Base-by-base conservation (phyloP, 1,140 invertebrate genomes). In the silkworm (Bombyx mori) region DNA sequence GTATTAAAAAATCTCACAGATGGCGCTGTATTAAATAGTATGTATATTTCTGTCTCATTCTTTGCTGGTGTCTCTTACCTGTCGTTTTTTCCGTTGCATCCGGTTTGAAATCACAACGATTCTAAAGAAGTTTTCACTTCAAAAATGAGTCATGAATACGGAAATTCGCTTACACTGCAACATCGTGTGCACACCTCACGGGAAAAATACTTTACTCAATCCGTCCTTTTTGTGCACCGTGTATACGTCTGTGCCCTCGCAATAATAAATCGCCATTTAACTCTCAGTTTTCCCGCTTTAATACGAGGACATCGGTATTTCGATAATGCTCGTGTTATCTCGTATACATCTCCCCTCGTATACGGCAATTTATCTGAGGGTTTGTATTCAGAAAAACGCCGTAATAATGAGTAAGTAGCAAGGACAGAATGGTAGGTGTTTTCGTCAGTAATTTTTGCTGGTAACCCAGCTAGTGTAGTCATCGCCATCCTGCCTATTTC, bases 281-380 rank as follows among this genome's bases (percentile, higher is more conserved):
- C 68, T 73, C 73, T 73, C 70, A 71, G 68, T 71, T 65, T 63
- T 71, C 61, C 68, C 69, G 72, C 52, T 75, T 75, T 73, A 73
- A 73, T 71, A 71, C 66, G 60, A 65, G 59, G 65, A 71, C 71
- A 74, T 62, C 54, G 79, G 77, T 74, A 84, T 77, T 81, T 84
- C 77, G 77, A 82, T 84, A 82, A 84, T 84, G 77, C 59, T 61
- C 68, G 71, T 73, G 76, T 82, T 84, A 84, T 84, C 81, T 84
- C 52, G 71, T 63, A 71, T 64, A 65, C 58, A 79, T 81, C 74
- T 73, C 77, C 71, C 76, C 76, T 70, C 62, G 26, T 59, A 18
- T 59, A 52, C 55, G 64, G 68, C 71, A 81, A 84, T 84, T 77
- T 76, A 81, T 81, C 72, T 69, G 65, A 35, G 77, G 79, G 76